Base-by-base conservation (phyloP, 53 echinoderm and acorn worm genomes). In the Actinopyga echinites region DNA sequence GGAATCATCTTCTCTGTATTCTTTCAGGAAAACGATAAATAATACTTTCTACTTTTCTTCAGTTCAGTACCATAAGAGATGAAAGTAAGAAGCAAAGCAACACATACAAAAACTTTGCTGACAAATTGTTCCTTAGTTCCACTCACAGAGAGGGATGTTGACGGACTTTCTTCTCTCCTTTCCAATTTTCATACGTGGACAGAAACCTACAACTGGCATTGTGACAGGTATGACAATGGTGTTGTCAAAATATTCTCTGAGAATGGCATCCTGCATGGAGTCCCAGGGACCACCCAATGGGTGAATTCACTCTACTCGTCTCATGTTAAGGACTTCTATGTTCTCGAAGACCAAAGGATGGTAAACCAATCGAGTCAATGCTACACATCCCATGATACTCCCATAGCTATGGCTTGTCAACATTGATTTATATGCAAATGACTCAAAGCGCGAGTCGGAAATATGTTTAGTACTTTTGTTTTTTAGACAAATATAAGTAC, bases 301-400 rank as follows among this genome's bases (percentile, higher is more conserved):
- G 71, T 26, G 45, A 71, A 42, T 40, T 42, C 38, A 71, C 24
- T 42, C 34, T 44, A 40, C 44, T 10, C 71, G 23, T 71, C 71
- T 71, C 71, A 71, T 71, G 71, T 71, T 71, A 40, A 71, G 42
- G 68, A 22, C 42, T 40, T 40, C 71, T 44, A 71, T 71, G 71
- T 71, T 40, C 71, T 15, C 6, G 42, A 42, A 34, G 71, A 71
- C 71, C 71, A 71, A 71, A 71, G 71, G 40, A 71, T 20, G 40
- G 71, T 25, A 23, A 71, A 37, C 71, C 9, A 71, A 0, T 40
- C 24, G 68, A 68, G 65, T 21, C 71, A 44, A 42, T 0, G 49
- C 40, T 44, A 44, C 71, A 71, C 8, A 40, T 42, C 71, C 8
- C 9, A 69, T 32, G 69, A 69, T 69, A 69, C 69, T 40, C 69